Evolutionary conservation across 1,140 invertebrate species (phyloP).

Genomic region (Xylocopa sonorina): DNA sequence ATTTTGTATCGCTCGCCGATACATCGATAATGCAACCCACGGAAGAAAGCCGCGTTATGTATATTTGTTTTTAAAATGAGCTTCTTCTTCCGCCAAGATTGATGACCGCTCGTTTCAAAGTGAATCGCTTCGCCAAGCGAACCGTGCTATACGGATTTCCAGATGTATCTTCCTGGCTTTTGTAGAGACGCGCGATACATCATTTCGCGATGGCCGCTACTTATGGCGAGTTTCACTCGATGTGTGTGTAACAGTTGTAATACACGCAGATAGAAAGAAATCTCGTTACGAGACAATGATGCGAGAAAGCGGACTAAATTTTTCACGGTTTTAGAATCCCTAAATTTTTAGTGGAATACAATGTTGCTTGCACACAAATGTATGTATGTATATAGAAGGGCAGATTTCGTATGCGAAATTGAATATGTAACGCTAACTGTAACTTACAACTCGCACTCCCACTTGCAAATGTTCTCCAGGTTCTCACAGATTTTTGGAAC

Average conservation of each 20-base stretch:
- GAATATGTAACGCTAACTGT: not conserved
- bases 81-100: conserved; percentile 2
- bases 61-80: conserved; percentile 22
- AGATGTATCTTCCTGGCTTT: too few relatives aligned
- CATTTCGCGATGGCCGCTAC: too few relatives aligned
- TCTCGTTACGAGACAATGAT: too few relatives aligned
- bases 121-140: too few relatives aligned
- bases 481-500: not conserved
- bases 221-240: not conserved
- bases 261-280: too few relatives aligned
- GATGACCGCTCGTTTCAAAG: conserved; percentile 2
- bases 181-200: not conserved
- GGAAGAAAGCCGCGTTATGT: conserved; percentile 7
- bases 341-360: too few relatives aligned
- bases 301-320: too few relatives aligned
- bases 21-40: conserved; percentile 8
- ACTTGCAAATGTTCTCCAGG: not conserved
- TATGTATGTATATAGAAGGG: too few relatives aligned
- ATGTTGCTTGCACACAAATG: too few relatives aligned
- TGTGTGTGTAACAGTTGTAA: too few relatives aligned
- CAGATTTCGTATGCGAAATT: too few relatives aligned
- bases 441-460: not conserved
- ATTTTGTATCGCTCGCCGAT: conserved; percentile 4
- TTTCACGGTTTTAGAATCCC: too few relatives aligned
- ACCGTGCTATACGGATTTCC: not conserved